Conservation (phyloP, 2,888 invertebrate genomes). For the Caenorhabditis doughertyi region DNA sequence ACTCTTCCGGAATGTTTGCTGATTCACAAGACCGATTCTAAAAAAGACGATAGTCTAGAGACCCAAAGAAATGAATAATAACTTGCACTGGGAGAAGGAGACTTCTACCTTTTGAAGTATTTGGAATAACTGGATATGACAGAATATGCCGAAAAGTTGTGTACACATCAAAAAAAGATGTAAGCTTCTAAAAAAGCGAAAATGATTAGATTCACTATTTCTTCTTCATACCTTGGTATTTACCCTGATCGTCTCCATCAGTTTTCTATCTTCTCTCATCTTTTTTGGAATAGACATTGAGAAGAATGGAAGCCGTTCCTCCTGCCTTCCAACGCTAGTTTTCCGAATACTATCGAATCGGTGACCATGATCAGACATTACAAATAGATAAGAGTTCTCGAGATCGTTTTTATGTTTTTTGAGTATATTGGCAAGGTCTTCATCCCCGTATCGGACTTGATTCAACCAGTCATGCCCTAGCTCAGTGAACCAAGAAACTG, state of each 20-base stretch:
- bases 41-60: slow-evolving; percentile 12
- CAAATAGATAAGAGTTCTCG: slow-evolving; percentile 75
- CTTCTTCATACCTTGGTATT: slow-evolving; percentile 22
- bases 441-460: slow-evolving; percentile 83
- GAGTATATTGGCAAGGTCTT: slow-evolving; percentile 83
- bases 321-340: slow-evolving; percentile 79
- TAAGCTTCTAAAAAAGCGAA: slow-evolving; percentile 67
- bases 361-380: slow-evolving; percentile 84
- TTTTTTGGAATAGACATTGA: slow-evolving; percentile 74
- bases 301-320: slow-evolving; percentile 82
- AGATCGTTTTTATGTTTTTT: slow-evolving; percentile 62
- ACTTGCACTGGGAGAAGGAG: slow-evolving; percentile 71
- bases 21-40: slow-evolving; percentile 72
- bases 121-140: slow-evolving; percentile 8
- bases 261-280: slow-evolving; percentile 38
- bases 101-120: slow-evolving; percentile 61
- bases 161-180: slow-evolving; percentile 79
- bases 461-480: slow-evolving; percentile 84
- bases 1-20: slow-evolving; percentile 80
- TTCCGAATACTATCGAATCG: slow-evolving; percentile 83
- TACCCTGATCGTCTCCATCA: slow-evolving; percentile 9
- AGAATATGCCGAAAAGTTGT: slow-evolving; percentile 76
- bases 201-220: neutral
- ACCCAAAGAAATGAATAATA: neutral
- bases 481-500: slow-evolving; percentile 81